A percentile compares a stretch with the other conserved stretches of the same genome.
Conservation (phyloP, 2,113 vertebrate genomes). For the Nycticebus coucang region DNA sequence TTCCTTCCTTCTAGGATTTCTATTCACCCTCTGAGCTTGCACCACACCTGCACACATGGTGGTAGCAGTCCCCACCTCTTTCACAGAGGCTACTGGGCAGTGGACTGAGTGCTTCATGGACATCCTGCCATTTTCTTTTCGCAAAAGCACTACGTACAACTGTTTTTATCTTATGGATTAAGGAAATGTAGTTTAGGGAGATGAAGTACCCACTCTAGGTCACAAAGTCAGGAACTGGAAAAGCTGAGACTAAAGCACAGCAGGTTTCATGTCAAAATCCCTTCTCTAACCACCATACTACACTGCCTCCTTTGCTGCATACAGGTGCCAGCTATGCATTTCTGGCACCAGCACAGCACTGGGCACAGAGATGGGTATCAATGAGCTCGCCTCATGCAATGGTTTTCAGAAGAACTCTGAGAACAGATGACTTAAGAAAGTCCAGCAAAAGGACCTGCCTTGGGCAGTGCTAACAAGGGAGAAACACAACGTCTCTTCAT, state of each 20-base stretch:
- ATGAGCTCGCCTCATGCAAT: neutral
- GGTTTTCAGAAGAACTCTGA: neutral
- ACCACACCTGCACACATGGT: neutral
- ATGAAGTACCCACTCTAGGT: neutral
- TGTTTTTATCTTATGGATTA: neutral
- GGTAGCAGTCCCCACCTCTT: neutral
- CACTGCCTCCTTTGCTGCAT: neutral
- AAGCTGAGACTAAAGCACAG: neutral
- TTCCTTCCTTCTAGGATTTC: neutral
- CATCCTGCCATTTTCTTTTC: neutral
- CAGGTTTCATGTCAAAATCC: neutral
- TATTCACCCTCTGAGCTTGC: no score
- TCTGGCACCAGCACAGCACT: neutral
- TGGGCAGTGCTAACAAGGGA: neutral
- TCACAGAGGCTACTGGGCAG: neutral
- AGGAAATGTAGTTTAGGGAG: neutral
- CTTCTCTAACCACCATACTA: neutral
- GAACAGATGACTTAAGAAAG: neutral
- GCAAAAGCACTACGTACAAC: neutral
- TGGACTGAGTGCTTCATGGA: neutral
- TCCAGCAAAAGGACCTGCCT: neutral
- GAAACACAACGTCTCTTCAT: neutral
- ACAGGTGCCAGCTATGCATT: neutral
- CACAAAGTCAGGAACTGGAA: neutral
- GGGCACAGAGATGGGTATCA: fast-evolving